Conservation (phyloP, 2,888 invertebrate genomes). For the Athalia circularis region DNA sequence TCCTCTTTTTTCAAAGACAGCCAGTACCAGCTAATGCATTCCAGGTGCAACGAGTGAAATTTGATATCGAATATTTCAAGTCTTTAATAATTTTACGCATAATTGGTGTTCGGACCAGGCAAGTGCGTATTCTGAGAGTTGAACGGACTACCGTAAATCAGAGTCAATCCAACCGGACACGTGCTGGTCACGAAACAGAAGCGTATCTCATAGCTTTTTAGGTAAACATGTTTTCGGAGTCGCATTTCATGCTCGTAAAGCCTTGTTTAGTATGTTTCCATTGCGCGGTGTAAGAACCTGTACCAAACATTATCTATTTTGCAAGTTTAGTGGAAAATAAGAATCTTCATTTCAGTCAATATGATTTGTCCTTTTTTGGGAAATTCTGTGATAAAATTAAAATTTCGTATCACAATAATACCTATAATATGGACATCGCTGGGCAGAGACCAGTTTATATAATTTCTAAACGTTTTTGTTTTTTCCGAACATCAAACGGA, state of each 20-base stretch:
- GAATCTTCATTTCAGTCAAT: too few relatives aligned
- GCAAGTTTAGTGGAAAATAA: background rate
- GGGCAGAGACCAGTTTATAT: too few relatives aligned
- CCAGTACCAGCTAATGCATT: constrained; percentile 30
- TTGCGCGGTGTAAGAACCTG: background rate
- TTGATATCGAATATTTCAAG: constrained; percentile 35
- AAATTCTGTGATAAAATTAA: too few relatives aligned
- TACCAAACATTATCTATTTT: background rate
- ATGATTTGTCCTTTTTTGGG: too few relatives aligned
- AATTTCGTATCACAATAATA: too few relatives aligned
- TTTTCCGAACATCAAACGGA: too few relatives aligned
- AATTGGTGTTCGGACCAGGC: constrained; percentile 55
- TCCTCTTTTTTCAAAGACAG: background rate
- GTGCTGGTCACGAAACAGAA: constrained; percentile 24
- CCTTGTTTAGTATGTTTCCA: background rate
- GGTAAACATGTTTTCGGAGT: constrained; percentile 34
- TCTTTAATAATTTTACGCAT: constrained; percentile 59
- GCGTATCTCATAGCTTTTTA: constrained; percentile 4
- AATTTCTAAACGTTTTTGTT: too few relatives aligned
- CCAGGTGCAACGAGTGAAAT: constrained; percentile 32
- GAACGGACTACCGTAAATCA: constrained; percentile 34
- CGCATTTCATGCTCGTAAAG: constrained; percentile 18
- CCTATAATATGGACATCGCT: too few relatives aligned
- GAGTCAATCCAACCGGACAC: constrained; percentile 11
- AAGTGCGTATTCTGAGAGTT: background rate